These are phyloP conservation scores for Lineus longissimus DNA, from an alignment of 1,140 invertebrate species.

Conservation along the genomic window DNA sequence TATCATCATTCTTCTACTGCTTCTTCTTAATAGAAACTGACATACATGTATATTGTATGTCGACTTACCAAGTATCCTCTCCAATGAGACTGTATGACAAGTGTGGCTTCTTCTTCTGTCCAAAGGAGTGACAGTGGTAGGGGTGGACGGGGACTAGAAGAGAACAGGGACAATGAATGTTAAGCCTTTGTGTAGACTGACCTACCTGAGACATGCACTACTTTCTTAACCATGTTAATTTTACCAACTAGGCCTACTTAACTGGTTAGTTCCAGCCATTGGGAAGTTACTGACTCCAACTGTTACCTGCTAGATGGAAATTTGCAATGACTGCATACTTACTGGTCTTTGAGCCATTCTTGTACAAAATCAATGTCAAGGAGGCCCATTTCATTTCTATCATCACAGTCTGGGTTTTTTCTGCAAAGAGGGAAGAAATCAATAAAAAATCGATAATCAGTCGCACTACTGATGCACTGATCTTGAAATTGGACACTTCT, in stretches of 20 bases:
- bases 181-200: not conserved
- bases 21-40: too few species aligned
- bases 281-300: too few species aligned
- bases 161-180: constrained; percentile 8
- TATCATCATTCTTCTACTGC: too few species aligned
- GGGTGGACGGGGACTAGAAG: constrained; percentile 47
- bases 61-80: constrained; percentile 46
- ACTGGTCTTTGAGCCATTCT: constrained; percentile 49
- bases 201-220: not conserved
- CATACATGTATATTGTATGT: not conserved
- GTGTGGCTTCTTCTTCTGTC: constrained; percentile 51
- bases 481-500: too few species aligned
- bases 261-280: too few species aligned
- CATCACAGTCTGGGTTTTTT: constrained; percentile 30
- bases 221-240: too few species aligned
- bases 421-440: constrained; percentile 24
- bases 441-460: too few species aligned
- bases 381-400: constrained; percentile 31
- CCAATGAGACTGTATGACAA: constrained; percentile 50
- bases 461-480: too few species aligned
- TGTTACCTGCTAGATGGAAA: too few species aligned
- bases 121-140: constrained; percentile 50
- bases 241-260: too few species aligned
- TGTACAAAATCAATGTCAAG: constrained; percentile 52
- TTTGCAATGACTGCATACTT: too few species aligned